Percentiles rank a stretch among this genome's conserved stretches.
These are phyloP conservation scores for Tachina grossa DNA, from an alignment of 2,888 invertebrate genomes.

Conservation along the genomic window DNA sequence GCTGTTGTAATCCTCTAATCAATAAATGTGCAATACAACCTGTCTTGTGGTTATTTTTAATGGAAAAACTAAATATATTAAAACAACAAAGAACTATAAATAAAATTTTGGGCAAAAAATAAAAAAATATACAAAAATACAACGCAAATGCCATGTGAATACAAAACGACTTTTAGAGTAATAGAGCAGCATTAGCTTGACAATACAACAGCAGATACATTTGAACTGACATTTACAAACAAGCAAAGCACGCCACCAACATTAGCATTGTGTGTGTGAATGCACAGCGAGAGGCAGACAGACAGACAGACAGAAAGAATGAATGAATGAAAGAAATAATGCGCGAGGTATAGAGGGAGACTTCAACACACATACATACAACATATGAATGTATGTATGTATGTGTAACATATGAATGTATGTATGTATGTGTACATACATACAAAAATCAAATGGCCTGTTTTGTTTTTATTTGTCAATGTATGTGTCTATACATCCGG, in stretches of 20 bases:
- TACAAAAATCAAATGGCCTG: slow-evolving; percentile 58
- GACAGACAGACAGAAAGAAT: neutral
- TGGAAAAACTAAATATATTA: slow-evolving; percentile 45
- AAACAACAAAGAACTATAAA: slow-evolving; percentile 59
- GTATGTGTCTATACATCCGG: neutral
- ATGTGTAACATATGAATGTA: too few relatives aligned
- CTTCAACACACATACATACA: too few relatives aligned
- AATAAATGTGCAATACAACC: slow-evolving; percentile 29
- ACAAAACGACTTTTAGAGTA: slow-evolving; percentile 68
- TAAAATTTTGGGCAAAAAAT: slow-evolving; percentile 32
- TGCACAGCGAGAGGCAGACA: too few relatives aligned
- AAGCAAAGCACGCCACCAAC: slow-evolving; percentile 5
- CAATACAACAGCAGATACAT: slow-evolving; percentile 57
- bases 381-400: too few relatives aligned
- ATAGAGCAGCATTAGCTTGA: slow-evolving; percentile 69
- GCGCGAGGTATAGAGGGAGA: too few relatives aligned
- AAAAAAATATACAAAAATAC: slow-evolving; percentile 17
- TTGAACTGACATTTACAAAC: slow-evolving; percentile 52
- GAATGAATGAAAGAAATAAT: neutral
- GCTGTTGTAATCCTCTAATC: slow-evolving; percentile 9
- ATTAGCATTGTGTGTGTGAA: neutral
- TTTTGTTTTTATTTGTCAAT: slow-evolving; percentile 38
- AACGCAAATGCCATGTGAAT: slow-evolving; percentile 68
- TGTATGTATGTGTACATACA: neutral
- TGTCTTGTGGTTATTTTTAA: slow-evolving; percentile 37